Base-by-base conservation (phyloP, 2,113 vertebrate species). In the Cisticola juncidis region DNA sequence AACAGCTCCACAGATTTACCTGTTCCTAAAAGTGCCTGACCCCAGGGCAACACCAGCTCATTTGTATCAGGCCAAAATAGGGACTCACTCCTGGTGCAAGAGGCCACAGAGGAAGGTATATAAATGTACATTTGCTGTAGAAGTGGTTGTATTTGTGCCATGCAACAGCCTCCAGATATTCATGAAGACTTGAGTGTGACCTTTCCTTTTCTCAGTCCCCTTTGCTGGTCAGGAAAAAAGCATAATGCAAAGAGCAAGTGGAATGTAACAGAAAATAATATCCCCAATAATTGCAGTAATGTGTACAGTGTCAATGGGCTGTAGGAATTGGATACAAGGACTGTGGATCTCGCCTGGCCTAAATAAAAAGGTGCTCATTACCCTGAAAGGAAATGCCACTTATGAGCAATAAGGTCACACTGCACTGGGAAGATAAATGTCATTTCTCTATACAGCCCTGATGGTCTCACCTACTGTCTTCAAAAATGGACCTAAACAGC, bases 331-430 rank as follows among this genome's bases (percentile, higher is more conserved):
- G 60, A 73, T 9, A 45, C 69, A 48, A 50, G 9, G 31, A 85
- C 71, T 70, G 19, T 60, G 50, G 58, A 47, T 78, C 76, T 86
- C 12, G 28, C 61, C 56, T 64, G 65, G 80, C 64, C 88, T 93
- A 83, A 94, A 79, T 64, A 81, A 95, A 92, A 91, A 94, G 62
- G 79, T 71, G 69, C 28, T 93, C 72, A 33, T 90, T 92, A 95
- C 53, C 64, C 50, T 64, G 82, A 94, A 73, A 81, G 62, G 73
- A 93, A 93, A 68, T 68, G 66, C 17, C 79, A 74, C 77, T 92
- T 88, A 38, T 6, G 61, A 87, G 90, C 2, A 0, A 86, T 68
- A 81, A 95, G 80, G 86, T 95, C 83, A 61, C 2, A 28, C 53
- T 35, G 68, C 42, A 60, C 23, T 23, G 57, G n/a, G 36, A 87